Percentiles rank a stretch among this genome's conserved stretches.
phyloP scores from a whole-genome alignment of 1,140 invertebrate species.

The Lethrus apterus region DNA sequence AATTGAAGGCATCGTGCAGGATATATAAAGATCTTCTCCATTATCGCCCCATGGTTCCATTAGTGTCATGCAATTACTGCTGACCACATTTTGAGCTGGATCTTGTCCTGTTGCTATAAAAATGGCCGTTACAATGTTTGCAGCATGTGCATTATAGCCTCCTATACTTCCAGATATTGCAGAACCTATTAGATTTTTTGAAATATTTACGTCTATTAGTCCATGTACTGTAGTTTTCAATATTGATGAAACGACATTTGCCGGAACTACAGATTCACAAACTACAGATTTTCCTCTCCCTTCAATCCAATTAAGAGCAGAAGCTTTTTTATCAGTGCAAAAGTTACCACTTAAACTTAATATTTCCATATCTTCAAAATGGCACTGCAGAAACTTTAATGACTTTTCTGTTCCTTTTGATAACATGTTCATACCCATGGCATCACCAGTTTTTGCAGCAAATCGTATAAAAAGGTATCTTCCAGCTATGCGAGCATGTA shows the following conservation, averaged over 20 bases:
- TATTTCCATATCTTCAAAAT: slow-evolving; percentile 86
- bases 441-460: slow-evolving; percentile 92
- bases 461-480: slow-evolving; percentile 88
- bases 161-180: slow-evolving; percentile 90
- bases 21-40: slow-evolving; percentile 85
- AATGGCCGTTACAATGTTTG: slow-evolving; percentile 97
- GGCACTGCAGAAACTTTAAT: slow-evolving; percentile 61
- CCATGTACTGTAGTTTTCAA: slow-evolving; percentile 83
- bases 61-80: slow-evolving; percentile 93
- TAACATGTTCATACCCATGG: slow-evolving; percentile 99
- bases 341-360: slow-evolving; percentile 94
- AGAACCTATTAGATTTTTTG: slow-evolving; percentile 93
- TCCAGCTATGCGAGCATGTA: slow-evolving; percentile 79
- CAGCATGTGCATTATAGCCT: slow-evolving; percentile 97
- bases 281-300: slow-evolving; percentile 96
- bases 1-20: slow-evolving; percentile 96
- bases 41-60: slow-evolving; percentile 81
- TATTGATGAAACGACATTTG: slow-evolving; percentile 62
- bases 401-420: slow-evolving; percentile 93
- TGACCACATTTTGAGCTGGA: slow-evolving; percentile 94
- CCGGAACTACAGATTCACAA: slow-evolving; percentile 85
- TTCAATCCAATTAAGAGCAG: slow-evolving; percentile 97
- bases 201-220: slow-evolving; percentile 84
- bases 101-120: slow-evolving; percentile 98
- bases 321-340: slow-evolving; percentile 97